phyloP scores from a whole-genome alignment of 2,797 vertebrate species.

The Acanthurus lineatus region DNA sequence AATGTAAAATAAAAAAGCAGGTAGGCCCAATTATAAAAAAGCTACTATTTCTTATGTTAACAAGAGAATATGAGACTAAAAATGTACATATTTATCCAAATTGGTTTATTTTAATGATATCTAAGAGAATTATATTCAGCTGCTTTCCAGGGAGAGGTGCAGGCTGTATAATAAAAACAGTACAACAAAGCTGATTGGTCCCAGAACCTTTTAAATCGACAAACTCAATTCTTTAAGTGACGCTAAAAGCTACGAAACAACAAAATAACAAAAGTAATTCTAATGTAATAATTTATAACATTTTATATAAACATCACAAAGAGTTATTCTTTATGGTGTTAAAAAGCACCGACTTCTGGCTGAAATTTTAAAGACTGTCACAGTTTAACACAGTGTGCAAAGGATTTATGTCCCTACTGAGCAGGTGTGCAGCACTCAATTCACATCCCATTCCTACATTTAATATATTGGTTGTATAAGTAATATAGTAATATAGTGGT shows the following conservation, averaged over 20 bases:
- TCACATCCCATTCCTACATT: constrained; percentile 1
- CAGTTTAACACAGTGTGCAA: background rate
- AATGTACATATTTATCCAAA: background rate
- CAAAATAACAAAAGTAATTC: too few species aligned
- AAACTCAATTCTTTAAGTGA: background rate
- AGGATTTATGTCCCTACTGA: background rate
- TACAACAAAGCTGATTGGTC: background rate
- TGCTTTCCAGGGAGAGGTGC: background rate
- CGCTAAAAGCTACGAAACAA: background rate
- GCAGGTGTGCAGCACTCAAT: background rate
- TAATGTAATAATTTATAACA: background rate
- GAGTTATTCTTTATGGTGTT: background rate
- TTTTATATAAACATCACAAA: background rate
- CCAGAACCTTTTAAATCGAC: background rate
- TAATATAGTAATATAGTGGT: background rate
- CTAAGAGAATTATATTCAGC: constrained; percentile 4
- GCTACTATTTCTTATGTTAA: background rate
- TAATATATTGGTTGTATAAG: background rate
- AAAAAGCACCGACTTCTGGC: too few species aligned
- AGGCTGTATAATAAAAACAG: constrained; percentile 1
- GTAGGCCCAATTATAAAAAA: too few species aligned
- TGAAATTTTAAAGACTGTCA: background rate
- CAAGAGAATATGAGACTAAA: background rate
- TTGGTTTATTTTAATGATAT: background rate
- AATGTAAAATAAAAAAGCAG: background rate